Conservation (phyloP, 2,797 vertebrate species). For the Chelmon rostratus region DNA sequence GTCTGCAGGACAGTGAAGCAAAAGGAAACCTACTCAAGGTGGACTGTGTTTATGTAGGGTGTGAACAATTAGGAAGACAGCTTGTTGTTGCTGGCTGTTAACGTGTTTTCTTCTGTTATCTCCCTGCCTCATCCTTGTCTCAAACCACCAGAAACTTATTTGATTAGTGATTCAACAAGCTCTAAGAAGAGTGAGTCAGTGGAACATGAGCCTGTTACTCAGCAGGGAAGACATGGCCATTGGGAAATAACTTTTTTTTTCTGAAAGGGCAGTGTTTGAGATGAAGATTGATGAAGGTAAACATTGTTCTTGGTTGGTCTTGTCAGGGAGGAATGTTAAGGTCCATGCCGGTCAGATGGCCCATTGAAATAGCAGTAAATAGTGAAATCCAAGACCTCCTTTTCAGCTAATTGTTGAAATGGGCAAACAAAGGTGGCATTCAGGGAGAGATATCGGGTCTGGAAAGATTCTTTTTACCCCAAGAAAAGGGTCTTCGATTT, state of each 20-base stretch:
- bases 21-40: constrained; percentile 5
- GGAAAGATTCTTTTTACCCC: constrained; percentile 35
- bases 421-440: constrained; percentile 75
- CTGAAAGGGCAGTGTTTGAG: constrained; percentile 32
- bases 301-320: constrained; percentile 79
- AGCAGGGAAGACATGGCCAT: constrained; percentile 55
- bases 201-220: constrained; percentile 60
- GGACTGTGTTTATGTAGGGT: constrained; percentile 19
- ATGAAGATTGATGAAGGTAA: constrained; percentile 77
- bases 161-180: constrained; percentile 42
- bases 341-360: constrained; percentile 56
- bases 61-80: constrained; percentile 32
- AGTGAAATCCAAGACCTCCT: constrained; percentile 65
- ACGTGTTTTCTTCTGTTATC: constrained; percentile 35
- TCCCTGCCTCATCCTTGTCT: constrained; percentile 22
- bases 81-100: constrained; percentile 41
- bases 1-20: constrained; percentile 8
- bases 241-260: constrained; percentile 45
- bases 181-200: constrained; percentile 49
- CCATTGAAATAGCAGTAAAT: constrained; percentile 66
- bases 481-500: constrained; percentile 33
- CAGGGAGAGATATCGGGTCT: constrained; percentile 55
- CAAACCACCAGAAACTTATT: constrained; percentile 50
- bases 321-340: constrained; percentile 71
- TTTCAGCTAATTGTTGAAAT: constrained; percentile 67